Evolutionary conservation across 2,797 vertebrate genomes (phyloP).

Genomic region (Myotis pilosus): DNA sequence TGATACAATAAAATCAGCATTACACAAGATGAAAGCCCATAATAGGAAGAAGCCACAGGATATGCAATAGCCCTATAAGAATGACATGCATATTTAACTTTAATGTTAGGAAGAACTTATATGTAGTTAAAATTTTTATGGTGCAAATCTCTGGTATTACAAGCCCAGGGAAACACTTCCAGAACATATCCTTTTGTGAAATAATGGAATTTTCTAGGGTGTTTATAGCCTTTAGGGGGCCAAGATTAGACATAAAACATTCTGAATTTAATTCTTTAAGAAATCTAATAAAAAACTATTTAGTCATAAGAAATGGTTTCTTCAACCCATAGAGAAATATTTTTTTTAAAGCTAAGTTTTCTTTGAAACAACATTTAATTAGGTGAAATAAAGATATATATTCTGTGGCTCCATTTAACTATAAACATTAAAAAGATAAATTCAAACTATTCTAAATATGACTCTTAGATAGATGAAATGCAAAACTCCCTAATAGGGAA

Average conservation of each 20-base stretch:
- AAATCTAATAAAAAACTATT: slow-evolving; percentile 11
- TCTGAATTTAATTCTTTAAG: slow-evolving; percentile 34
- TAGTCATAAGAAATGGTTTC: slow-evolving; percentile 1
- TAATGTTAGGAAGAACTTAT: neutral
- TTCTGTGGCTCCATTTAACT: neutral
- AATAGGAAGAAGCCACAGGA: neutral
- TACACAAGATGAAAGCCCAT: neutral
- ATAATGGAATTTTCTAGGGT: slow-evolving; percentile 14
- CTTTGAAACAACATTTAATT: slow-evolving; percentile 33
- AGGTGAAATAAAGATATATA: neutral
- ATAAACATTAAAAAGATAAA: slow-evolving; percentile 19
- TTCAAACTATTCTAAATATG: slow-evolving; percentile 19
- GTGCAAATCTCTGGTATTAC: neutral
- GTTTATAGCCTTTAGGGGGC: neutral
- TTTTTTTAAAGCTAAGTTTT: neutral
- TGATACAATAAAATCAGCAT: neutral
- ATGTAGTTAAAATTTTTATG: neutral
- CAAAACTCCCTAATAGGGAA: neutral
- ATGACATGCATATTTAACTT: neutral
- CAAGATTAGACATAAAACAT: neutral
- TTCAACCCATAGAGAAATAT: slow-evolving; percentile 6
- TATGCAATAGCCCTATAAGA: neutral
- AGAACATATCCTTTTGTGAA: slow-evolving; percentile 32
- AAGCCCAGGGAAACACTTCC: neutral
- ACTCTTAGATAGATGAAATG: neutral